phyloP scores from a whole-genome alignment of 2,888 invertebrate genomes.

The Drosophila neotestacea region DNA sequence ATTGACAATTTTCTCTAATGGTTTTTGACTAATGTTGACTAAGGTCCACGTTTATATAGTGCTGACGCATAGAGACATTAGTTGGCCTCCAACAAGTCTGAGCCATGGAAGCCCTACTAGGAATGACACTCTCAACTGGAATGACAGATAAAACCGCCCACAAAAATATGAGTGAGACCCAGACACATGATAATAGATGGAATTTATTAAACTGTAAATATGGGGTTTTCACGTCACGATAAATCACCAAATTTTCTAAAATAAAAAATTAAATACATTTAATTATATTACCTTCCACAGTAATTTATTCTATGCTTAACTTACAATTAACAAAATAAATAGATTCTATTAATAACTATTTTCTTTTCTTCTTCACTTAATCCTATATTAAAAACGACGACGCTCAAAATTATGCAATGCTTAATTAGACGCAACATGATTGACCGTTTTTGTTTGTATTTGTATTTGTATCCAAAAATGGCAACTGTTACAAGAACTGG shows the following conservation, averaged over 20 bases:
- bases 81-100: conserved; percentile 26
- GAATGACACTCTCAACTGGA: conserved; percentile 4
- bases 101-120: conserved; percentile 25
- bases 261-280: background rate
- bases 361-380: background rate
- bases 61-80: conserved; percentile 64
- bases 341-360: background rate
- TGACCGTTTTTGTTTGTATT: conserved; percentile 10
- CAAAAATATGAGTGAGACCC: conserved; percentile 3
- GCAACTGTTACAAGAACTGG: too few relatives aligned
- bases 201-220: background rate
- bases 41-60: conserved; percentile 58
- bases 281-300: too few relatives aligned
- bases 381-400: conserved; percentile 16
- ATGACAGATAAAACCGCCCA: conserved; percentile 7
- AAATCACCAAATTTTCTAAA: background rate
- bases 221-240: background rate
- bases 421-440: conserved; percentile 41
- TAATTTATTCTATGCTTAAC: background rate
- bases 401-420: conserved; percentile 64
- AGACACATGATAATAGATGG: conserved; percentile 3
- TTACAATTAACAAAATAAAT: background rate
- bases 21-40: conserved; percentile 67
- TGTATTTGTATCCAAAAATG: background rate
- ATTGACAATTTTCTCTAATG: conserved; percentile 27